These are phyloP conservation scores for Zosterops lateralis DNA, from an alignment of 2,113 vertebrate genomes.

Conservation along the genomic window DNA sequence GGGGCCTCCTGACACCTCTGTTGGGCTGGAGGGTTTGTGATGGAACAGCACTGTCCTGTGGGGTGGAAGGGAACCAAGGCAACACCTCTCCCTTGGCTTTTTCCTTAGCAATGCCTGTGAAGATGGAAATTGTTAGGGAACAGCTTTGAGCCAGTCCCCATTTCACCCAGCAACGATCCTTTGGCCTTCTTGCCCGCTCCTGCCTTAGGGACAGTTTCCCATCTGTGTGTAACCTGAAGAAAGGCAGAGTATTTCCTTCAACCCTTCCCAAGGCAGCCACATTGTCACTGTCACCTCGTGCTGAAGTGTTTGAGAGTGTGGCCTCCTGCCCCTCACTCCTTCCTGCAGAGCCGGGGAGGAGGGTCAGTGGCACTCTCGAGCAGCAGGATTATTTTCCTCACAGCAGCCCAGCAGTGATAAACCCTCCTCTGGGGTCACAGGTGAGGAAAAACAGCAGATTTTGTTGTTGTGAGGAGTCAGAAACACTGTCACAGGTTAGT, in stretches of 20 bases:
- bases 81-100: not conserved
- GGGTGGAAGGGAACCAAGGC: not conserved
- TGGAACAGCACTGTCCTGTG: not conserved
- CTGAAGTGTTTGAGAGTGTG: not conserved
- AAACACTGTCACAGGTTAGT: not conserved
- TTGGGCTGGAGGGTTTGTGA: not conserved
- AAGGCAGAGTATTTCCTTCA: not conserved
- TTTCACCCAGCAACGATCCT: not conserved
- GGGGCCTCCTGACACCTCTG: rapidly evolving
- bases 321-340: not conserved
- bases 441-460: not conserved
- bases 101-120: not conserved
- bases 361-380: rapidly evolving
- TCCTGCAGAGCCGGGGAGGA: not conserved
- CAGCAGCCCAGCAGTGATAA: not conserved
- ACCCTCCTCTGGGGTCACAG: not conserved
- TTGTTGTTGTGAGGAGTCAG: not conserved
- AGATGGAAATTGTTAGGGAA: not conserved
- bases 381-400: not conserved
- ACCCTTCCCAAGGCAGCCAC: not conserved
- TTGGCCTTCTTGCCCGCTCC: not conserved
- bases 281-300: rapidly evolving
- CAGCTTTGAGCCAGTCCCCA: not conserved
- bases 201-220: not conserved
- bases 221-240: not conserved